A percentile compares a stretch with the other conserved stretches of the same genome.
These are phyloP conservation scores for Anthopleura sola DNA, from an alignment of 64 coral and sea anemone genomes.

Conservation along the genomic window DNA sequence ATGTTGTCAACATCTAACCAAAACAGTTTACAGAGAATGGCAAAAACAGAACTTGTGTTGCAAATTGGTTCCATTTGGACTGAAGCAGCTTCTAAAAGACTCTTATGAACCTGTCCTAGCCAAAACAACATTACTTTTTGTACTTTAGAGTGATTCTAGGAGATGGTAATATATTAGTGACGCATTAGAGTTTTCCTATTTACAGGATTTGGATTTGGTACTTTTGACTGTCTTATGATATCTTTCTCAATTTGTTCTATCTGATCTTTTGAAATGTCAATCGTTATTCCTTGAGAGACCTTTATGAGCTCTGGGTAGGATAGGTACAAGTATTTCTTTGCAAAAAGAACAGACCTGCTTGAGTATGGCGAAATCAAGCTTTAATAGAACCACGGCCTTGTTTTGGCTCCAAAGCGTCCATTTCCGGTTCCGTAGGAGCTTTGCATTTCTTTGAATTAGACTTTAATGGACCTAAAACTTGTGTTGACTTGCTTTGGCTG, in stretches of 20 bases:
- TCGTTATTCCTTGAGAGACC: conserved; percentile 13
- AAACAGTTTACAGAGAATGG: too few relatives aligned
- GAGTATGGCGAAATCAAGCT: conserved; percentile 20
- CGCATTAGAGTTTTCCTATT: too few relatives aligned
- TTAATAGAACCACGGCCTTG: conserved; percentile 37
- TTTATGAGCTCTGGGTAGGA: conserved; percentile 37
- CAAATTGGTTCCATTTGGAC: too few relatives aligned
- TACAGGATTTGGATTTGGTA: too few relatives aligned
- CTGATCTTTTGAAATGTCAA: conserved; percentile 50
- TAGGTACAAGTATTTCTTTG: conserved; percentile 25
- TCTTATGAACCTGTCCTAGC: too few relatives aligned
- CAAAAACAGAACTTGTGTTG: too few relatives aligned
- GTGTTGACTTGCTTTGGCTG: conserved; percentile 15
- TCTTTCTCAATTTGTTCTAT: conserved; percentile 53
- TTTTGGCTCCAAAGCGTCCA: conserved; percentile 12
- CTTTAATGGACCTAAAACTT: conserved; percentile 2
- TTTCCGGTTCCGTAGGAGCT: conserved; percentile 27
- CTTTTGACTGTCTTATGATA: conserved; percentile 31
- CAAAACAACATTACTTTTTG: too few relatives aligned
- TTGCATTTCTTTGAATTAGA: not conserved
- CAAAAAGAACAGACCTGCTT: conserved; percentile 40
- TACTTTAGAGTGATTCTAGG: too few relatives aligned
- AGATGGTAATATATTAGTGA: too few relatives aligned
- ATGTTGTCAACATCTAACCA: too few relatives aligned
- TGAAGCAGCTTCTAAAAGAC: too few relatives aligned